Evolutionary conservation across 2,888 invertebrate genomes (phyloP), one percentile per base, ranked within the genome.

Genomic region (Achlya flavicornis): DNA sequence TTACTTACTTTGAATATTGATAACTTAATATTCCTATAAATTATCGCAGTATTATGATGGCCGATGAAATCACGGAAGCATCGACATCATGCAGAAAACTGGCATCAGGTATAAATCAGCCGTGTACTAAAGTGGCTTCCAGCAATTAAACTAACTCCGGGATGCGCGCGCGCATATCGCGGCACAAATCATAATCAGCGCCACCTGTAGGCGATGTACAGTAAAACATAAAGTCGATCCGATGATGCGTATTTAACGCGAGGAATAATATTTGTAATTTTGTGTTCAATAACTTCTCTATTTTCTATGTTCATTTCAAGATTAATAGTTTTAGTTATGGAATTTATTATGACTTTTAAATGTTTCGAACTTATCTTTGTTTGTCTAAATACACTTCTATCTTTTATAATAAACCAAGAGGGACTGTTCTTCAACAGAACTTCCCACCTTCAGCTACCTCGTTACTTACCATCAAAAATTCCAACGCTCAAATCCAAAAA

Each of bases 121-220:
- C 57, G 65, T 72, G 72, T 71, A 69, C 70, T 61, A 58, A 67
- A 65, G 72, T 69, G 70, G 72, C 72, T 71, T 62, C 64, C 69
- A 65, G 68, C 74, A 71, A 74, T 73, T 75, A 74, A 74, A 73
- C 70, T 72, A 69, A 72, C 72, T 64, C 70, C 66, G 71, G 66
- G 66, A 70, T 67, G 70, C 72, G 79, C 68, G 75, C 76, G 67
- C 69, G 78, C 76, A 53, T 53, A 59, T 59, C 58, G 33, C 68
- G 61, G 74, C 81, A 83, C 82, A 83, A 86, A 86, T 86, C 85
- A 83, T 81, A 83, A 83, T 85, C 85, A 85, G 74, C 80, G 79
- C 81, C 85, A 86, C 80, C 84, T 84, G 81, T 85, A 83, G 83
- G 85, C 81, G 82, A 77, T 65, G 66, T 77, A 71, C 76, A 72